phyloP scores from a whole-genome alignment of 2,113 vertebrate species.

The Oryzias curvinotus region DNA sequence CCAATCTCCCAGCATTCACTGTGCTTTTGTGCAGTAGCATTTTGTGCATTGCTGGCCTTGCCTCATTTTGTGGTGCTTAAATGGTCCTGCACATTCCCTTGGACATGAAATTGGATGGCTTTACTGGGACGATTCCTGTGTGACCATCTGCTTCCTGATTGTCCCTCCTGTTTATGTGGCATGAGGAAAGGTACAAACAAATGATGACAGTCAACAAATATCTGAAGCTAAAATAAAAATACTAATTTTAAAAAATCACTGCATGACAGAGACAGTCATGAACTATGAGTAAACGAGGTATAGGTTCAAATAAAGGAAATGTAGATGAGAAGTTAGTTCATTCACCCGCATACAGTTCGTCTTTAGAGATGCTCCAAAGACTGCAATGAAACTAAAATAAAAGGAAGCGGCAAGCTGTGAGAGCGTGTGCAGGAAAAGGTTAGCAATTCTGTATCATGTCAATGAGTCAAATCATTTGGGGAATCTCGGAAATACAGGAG shows the following conservation, averaged over 20 bases:
- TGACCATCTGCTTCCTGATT: constrained; percentile 71
- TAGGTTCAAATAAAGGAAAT: constrained; percentile 60
- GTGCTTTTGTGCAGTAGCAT: not conserved
- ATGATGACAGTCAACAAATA: constrained; percentile 30
- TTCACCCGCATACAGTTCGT: constrained; percentile 37
- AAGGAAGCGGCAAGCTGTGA: constrained; percentile 36
- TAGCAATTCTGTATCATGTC: constrained; percentile 49
- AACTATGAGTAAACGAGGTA: constrained; percentile 34
- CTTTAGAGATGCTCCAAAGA: constrained; percentile 31
- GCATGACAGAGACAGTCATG: too few relatives aligned
- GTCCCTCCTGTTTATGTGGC: constrained; percentile 56
- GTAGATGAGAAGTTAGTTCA: constrained; percentile 44
- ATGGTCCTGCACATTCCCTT: constrained; percentile 51
- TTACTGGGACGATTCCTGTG: constrained; percentile 58
- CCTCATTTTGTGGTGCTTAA: constrained; percentile 33
- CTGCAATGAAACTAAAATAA: constrained; percentile 44
- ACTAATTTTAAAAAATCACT: not conserved
- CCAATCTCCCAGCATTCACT: not conserved
- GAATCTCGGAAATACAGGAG: constrained; percentile 56
- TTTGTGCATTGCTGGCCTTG: not conserved
- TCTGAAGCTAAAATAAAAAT: not conserved
- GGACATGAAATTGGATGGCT: constrained; percentile 54
- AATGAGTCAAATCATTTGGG: constrained; percentile 57
- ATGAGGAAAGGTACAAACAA: constrained; percentile 11
- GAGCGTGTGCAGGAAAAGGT: constrained; percentile 24